These are phyloP conservation scores for Ormyrus labotus DNA, from an alignment of 2,888 invertebrate genomes.

Conservation along the genomic window DNA sequence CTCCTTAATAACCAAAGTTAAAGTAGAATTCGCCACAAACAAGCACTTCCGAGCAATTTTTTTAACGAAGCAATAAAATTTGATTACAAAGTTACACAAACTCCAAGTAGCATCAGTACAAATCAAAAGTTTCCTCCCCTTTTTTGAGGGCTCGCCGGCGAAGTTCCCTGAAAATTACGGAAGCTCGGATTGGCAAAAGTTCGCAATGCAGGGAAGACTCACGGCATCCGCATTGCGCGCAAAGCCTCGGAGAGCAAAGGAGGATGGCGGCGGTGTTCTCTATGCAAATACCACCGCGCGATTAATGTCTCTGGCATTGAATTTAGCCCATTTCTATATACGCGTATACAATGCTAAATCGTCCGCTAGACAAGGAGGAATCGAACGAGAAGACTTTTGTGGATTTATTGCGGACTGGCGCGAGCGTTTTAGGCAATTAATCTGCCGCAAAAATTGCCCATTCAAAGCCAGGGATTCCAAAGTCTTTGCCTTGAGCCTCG, in stretches of 20 bases:
- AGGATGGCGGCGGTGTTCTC: conserved; percentile 7
- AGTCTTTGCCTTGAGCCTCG: no score
- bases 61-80: no score
- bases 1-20: no score
- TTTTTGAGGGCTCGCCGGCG: no score
- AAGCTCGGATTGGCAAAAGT: conserved; percentile 8
- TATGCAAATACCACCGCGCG: conserved; percentile 29
- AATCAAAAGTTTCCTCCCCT: no score
- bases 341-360: conserved; percentile 17
- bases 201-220: conserved; percentile 13
- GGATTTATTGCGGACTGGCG: conserved; percentile 24
- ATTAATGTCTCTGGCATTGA: conserved; percentile 43
- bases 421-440: conserved; percentile 21
- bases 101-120: no score
- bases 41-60: no score
- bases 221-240: conserved; percentile 29
- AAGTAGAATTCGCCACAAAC: no score
- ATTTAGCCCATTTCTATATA: conserved; percentile 29
- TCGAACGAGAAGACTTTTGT: conserved; percentile 24
- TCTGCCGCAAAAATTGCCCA: neutral
- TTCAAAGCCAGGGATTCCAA: no score
- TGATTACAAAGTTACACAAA: no score
- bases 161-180: neutral
- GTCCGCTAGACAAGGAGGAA: conserved; percentile 22
- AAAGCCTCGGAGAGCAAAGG: neutral